Conservation (phyloP, 2,888 invertebrate species). For the Sarcophaga subvicina region DNA sequence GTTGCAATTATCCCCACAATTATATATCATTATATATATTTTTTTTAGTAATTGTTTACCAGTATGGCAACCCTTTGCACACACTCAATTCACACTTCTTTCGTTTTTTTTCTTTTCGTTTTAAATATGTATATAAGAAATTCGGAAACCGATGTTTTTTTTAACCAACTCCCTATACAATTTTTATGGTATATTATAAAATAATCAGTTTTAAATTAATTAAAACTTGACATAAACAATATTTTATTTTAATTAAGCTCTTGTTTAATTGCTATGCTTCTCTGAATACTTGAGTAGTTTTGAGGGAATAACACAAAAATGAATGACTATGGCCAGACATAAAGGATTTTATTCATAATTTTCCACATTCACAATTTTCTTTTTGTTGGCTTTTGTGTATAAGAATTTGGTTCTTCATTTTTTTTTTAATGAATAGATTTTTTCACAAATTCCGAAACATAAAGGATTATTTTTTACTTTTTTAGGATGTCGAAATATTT, state of each 20-base stretch:
- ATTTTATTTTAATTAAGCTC: conserved; percentile 17
- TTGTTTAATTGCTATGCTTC: not conserved
- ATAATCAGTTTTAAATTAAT: not conserved
- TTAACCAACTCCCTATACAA: conserved; percentile 61
- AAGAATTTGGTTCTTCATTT: conserved; percentile 47
- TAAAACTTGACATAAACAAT: not conserved
- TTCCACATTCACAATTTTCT: conserved; percentile 31
- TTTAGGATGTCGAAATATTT: conserved; percentile 2
- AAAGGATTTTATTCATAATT: conserved; percentile 36
- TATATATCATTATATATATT: too few relatives aligned
- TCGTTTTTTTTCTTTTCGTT: conserved; percentile 39
- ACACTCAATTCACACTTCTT: conserved; percentile 32
- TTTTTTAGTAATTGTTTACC: not conserved
- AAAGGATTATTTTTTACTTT: conserved; percentile 9
- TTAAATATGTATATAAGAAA: conserved; percentile 62
- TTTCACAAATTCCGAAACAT: conserved; percentile 10
- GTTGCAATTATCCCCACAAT: too few relatives aligned
- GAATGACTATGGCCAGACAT: conserved; percentile 14
- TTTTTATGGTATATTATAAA: conserved; percentile 21
- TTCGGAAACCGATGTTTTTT: conserved; percentile 55
- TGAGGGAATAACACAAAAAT: not conserved
- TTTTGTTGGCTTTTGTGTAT: conserved; percentile 60
- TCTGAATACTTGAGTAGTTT: not conserved
- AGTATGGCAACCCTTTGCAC: conserved; percentile 27
- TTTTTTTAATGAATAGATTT: conserved; percentile 38